These are phyloP conservation scores for Nebria salina DNA, from an alignment of 2,888 invertebrate genomes.

Conservation along the genomic window DNA sequence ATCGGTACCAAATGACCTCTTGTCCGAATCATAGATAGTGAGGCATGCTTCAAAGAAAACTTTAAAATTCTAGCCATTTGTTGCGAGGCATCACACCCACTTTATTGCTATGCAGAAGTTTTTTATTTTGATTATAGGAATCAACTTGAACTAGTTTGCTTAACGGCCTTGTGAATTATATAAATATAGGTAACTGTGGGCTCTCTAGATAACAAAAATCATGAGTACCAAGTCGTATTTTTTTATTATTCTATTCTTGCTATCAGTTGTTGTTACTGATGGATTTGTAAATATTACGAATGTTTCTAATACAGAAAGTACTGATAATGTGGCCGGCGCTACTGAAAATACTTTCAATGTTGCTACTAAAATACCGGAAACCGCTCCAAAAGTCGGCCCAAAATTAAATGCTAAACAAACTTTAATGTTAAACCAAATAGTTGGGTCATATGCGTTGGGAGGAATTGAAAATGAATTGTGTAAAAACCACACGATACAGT, in stretches of 20 bases:
- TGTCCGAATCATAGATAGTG: conserved; percentile 31
- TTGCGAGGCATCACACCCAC: conserved; percentile 29
- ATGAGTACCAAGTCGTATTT: conserved; percentile 32
- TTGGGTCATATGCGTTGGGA: conserved; percentile 54
- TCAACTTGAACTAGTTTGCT: background rate
- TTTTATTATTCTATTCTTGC: conserved; percentile 21
- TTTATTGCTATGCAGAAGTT: conserved; percentile 29
- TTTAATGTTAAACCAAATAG: conserved; percentile 57
- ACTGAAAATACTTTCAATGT: background rate
- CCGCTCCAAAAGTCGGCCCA: conserved; percentile 42
- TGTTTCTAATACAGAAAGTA: conserved; percentile 9
- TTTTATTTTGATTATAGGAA: background rate
- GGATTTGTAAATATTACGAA: conserved; percentile 25
- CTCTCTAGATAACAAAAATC: conserved; percentile 15
- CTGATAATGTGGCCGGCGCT: conserved; percentile 4
- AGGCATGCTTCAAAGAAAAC: background rate
- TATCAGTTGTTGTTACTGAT: conserved; percentile 24
- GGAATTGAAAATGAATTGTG: conserved; percentile 52
- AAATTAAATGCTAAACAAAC: conserved; percentile 56
- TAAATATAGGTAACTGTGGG: conserved; percentile 17
- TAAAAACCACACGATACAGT: conserved; percentile 54
- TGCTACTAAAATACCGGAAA: conserved; percentile 1
- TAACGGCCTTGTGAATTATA: conserved; percentile 31
- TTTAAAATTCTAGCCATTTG: conserved; percentile 3
- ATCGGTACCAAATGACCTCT: conserved; percentile 28